Evolutionary conservation across 1,140 invertebrate genomes (phyloP), one percentile per base, ranked within the genome.

Genomic region (Acromyrmex echinatior): DNA sequence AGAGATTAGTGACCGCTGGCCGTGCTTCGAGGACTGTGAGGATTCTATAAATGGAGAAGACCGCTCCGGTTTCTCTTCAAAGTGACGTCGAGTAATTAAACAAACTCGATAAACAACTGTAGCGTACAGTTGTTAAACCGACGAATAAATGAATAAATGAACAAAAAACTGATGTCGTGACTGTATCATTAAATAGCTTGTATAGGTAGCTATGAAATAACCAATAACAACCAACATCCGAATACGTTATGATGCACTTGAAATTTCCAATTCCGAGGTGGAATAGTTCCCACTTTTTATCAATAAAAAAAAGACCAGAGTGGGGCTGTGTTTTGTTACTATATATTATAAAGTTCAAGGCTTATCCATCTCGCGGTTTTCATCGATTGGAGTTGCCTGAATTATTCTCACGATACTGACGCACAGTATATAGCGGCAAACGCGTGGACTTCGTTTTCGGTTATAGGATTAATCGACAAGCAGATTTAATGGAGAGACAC

Each of bases 1-100:
- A 89, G 88, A 92, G 80, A 84, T 84, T 84, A 84, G 80, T 84
- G 70, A 84, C 70, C 80, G 93, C 92, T 92, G 93, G 87, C 90
- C 91, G 88, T 91, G 90, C 86, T 86, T 86, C 77, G 86, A 88
- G 87, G 78, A 53, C 65, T 9, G 62, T 78, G 35, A 71, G 71
- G 39, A 76, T 63, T 62, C 56, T 25, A 45, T 31, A 74, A 76
- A 84, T 35, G 70, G 28, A 76, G 39, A 62, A 68, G 70, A 4
- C 25, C 56, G 66, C 68, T 73, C 65, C 65, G 78, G 7, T 84
- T 84, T 76, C 39, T 18, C 80, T 21, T 18, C 14, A 2, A 35
- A 35, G 56, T 39, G 39, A 4, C 28, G n/a, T 28, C 49, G n/a
- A 49, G 35, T 81, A 81, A 82, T 82, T 74, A 82, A 82, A 82